Conservation (phyloP, 1,140 invertebrate species). For the Achroia grisella region DNA sequence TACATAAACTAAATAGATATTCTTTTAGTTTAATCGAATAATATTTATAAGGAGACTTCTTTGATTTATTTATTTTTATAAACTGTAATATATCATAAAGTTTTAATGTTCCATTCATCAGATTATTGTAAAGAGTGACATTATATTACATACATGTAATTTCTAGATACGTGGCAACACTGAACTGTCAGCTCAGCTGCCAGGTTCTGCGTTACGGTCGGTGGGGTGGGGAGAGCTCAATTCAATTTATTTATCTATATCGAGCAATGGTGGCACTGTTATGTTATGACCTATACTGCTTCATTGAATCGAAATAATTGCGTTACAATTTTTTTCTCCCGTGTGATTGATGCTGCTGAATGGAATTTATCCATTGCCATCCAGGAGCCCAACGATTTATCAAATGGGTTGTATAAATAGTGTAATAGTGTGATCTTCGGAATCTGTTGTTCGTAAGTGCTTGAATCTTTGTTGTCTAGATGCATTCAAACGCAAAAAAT, state of each 20-base stretch:
- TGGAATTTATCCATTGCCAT: slow-evolving; percentile 6
- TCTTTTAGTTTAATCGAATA: too few species aligned
- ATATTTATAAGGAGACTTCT: too few species aligned
- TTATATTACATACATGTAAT: too few species aligned
- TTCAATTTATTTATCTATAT: too few species aligned
- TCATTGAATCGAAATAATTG: slow-evolving; percentile 13
- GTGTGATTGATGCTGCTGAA: slow-evolving; percentile 6
- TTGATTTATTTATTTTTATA: too few species aligned
- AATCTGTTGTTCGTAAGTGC: slow-evolving; percentile 34
- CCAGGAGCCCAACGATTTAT: background rate
- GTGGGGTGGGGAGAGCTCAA: too few species aligned
- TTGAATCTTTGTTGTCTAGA: slow-evolving; percentile 41
- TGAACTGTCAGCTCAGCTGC: slow-evolving; percentile 40
- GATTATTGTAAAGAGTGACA: too few species aligned
- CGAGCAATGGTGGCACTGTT: slow-evolving; percentile 52
- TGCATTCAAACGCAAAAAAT: slow-evolving; percentile 39
- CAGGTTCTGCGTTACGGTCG: too few species aligned
- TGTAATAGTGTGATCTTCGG: slow-evolving; percentile 19
- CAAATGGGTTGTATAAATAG: slow-evolving; percentile 23
- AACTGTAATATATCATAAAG: too few species aligned
- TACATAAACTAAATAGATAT: too few species aligned
- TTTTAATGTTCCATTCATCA: too few species aligned
- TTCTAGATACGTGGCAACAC: slow-evolving; percentile 22
- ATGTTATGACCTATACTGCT: slow-evolving; percentile 25
- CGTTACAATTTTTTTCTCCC: background rate